Base-by-base conservation (phyloP, 2,113 vertebrate species). In the Tetraodon nigroviridis region DNA sequence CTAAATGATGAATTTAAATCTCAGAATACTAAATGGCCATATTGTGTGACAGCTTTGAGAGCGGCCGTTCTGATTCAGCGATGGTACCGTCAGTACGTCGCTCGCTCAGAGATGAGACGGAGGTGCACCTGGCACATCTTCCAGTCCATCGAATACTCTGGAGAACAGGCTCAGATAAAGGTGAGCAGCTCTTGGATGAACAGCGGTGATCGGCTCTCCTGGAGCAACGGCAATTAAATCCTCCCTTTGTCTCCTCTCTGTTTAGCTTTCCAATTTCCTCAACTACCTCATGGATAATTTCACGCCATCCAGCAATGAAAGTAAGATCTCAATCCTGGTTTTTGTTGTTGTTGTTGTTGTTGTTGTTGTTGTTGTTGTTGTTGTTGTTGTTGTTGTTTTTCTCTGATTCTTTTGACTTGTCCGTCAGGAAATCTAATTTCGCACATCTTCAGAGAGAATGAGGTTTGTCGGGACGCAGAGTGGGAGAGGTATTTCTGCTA, bases 101-200 rank as follows among this genome's bases (percentile, higher is more conserved):
- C 94, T 6, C 93, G 92, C 17, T 88, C 92, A 82, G 95, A 98
- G 84, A 92, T 94, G 90, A 91, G 93, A 18, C 89, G 94, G 3
- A 90, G 91, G 19, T 97, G 93, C 80, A 96, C 93, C 24, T 98
- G 96, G 95, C 92, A 92, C 66, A 97, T 98, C 82, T 98, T 99
- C 73, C 96, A 97, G 52, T 97, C 95, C 20, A 94, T 97, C 19
- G 96, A 99, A 65, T 96, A 98, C 0, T 87, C 95, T 0, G 95
- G 93, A 0, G 92, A 96, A 75, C 96, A 97, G 67, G 95, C 98
- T 51, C 96, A 98, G 88, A 93, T 93, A 78, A 93, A 95, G 89
- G 95, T 96, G 81, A 66, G 61, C 2, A 48, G 15, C 5, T 1
- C n/a, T 46, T 17, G n/a, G 44, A 16, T 5, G 2, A 16, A 46